A percentile compares a stretch with the other conserved stretches of the same genome.
Conservation (phyloP, 1,140 invertebrate species). For the Metaphire vulgaris region DNA sequence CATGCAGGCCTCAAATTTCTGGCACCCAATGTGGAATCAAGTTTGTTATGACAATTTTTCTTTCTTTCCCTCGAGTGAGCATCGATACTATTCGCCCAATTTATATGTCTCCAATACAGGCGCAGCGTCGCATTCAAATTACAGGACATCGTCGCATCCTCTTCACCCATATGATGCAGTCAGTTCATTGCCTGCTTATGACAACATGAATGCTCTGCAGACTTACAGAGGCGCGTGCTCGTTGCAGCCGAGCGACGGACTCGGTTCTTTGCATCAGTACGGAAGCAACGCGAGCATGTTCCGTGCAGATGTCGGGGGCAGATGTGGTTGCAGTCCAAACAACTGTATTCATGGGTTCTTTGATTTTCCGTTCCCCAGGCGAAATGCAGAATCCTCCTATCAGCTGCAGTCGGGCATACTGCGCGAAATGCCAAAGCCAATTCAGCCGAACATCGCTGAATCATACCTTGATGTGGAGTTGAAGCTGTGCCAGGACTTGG, state of each 20-base stretch:
- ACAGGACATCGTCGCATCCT: not conserved
- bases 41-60: not conserved
- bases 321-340: not conserved
- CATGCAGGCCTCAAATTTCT: constrained; percentile 1
- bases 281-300: not conserved
- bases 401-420: not conserved
- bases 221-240: not conserved
- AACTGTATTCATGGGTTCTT: not conserved
- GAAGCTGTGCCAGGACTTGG: constrained; percentile 6
- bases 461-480: not conserved
- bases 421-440: not conserved
- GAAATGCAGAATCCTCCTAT: not conserved
- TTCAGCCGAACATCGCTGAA: not conserved
- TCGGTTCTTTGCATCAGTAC: not conserved
- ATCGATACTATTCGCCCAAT: not conserved
- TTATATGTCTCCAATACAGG: not conserved
- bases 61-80: not conserved
- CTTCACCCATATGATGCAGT: not conserved
- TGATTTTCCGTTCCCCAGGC: not conserved
- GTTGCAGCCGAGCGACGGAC: not conserved
- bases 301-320: not conserved
- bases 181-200: not conserved
- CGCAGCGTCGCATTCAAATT: not conserved
- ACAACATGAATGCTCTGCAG: not conserved
- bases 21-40: not conserved